These are phyloP conservation scores for Cyprinodon variegatus DNA, from an alignment of 2,113 vertebrate genomes.

Conservation along the genomic window DNA sequence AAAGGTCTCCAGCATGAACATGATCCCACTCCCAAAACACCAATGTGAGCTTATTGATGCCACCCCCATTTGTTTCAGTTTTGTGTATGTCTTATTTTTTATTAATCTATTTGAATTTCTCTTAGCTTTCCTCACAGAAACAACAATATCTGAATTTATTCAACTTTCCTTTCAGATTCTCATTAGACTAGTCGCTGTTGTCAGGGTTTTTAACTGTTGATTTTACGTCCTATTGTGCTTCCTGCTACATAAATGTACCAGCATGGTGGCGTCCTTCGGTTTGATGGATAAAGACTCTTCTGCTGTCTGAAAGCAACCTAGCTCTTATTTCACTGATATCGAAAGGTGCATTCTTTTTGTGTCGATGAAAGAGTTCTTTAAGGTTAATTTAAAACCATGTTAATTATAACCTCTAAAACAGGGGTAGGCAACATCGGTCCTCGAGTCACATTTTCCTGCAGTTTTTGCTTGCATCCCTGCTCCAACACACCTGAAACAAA, in stretches of 20 bases:
- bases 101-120: neutral
- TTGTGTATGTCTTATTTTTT: neutral
- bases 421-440: too few relatives aligned
- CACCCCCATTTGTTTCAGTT: neutral
- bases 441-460: too few relatives aligned
- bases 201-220: neutral
- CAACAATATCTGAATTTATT: neutral
- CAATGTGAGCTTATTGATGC: neutral
- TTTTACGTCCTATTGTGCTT: conserved; percentile 2
- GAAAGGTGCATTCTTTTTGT: neutral
- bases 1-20: neutral
- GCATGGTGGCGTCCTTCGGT: neutral
- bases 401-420: too few relatives aligned
- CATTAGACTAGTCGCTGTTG: conserved; percentile 11
- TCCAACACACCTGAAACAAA: too few relatives aligned
- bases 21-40: neutral
- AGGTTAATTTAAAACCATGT: neutral
- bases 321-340: neutral
- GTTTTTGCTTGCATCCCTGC: too few relatives aligned
- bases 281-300: neutral
- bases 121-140: conserved; percentile 1
- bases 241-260: neutral
- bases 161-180: conserved; percentile 6
- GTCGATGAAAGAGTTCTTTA: too few relatives aligned
- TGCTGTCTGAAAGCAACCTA: neutral